Conservation (phyloP, 1,140 invertebrate genomes). For the Psilanteris sp. region DNA sequence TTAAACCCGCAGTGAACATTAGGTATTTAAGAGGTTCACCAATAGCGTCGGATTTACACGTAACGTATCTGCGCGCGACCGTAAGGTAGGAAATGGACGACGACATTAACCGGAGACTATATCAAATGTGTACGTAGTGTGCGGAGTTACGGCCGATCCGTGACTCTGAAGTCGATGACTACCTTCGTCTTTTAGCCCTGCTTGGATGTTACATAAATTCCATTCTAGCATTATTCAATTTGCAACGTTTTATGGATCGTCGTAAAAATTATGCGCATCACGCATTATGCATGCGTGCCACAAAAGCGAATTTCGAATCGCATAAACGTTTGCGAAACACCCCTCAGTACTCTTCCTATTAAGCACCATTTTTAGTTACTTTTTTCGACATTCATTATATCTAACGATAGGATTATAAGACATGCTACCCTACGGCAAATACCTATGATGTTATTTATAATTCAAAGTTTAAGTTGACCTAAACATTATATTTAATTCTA, state of each 20-base stretch:
- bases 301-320: constrained; percentile 34
- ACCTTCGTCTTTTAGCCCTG: constrained; percentile 30
- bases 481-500: too few species aligned
- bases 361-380: too few species aligned
- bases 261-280: constrained; percentile 67
- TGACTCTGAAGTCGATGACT: constrained; percentile 63
- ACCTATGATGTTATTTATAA: too few species aligned
- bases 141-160: constrained; percentile 65
- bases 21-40: constrained; percentile 51
- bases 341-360: constrained; percentile 4
- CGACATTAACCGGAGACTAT: constrained; percentile 48
- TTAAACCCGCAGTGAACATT: constrained; percentile 24
- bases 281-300: constrained; percentile 53
- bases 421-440: too few species aligned
- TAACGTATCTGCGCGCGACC: constrained; percentile 27
- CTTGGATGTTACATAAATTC: constrained; percentile 65
- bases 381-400: too few species aligned
- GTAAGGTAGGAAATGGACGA: constrained; percentile 41
- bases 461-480: too few species aligned
- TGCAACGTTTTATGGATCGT: constrained; percentile 60
- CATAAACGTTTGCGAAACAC: constrained; percentile 12
- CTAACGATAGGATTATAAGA: too few species aligned
- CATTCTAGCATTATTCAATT: constrained; percentile 65
- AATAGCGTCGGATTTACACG: constrained; percentile 53
- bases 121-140: constrained; percentile 59